Percentiles rank a stretch among this genome's conserved stretches.
Evolutionary conservation across 2,888 invertebrate species (phyloP).

Genomic region (Entomobrya multifasciata): DNA sequence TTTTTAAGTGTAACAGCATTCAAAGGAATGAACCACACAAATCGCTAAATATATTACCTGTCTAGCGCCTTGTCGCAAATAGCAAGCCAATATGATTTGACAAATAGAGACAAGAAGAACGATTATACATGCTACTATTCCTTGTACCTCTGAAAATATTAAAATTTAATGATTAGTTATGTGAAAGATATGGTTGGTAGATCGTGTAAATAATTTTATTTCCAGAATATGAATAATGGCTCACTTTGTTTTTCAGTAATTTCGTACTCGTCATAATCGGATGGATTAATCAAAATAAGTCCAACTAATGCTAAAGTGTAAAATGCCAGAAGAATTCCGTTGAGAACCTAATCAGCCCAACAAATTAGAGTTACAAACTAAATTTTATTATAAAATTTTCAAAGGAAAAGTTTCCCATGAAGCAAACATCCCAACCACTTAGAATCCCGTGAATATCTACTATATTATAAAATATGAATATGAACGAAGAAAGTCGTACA

Average conservation of each 20-base stretch:
- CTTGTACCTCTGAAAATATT: background rate
- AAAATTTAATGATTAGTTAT: no score
- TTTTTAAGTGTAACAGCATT: background rate
- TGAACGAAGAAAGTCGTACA: background rate
- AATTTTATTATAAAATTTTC: no score
- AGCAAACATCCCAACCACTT: no score
- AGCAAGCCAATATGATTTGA: slow-evolving; percentile 28
- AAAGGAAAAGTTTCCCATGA: no score
- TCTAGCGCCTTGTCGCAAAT: slow-evolving; percentile 15
- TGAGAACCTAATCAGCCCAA: slow-evolving; percentile 14
- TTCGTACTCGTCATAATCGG: background rate
- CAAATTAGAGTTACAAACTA: background rate
- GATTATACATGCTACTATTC: background rate
- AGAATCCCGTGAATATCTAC: no score
- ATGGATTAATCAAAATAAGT: slow-evolving; percentile 4
- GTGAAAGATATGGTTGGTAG: no score
- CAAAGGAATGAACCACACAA: no score
- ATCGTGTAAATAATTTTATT: no score
- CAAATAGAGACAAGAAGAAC: background rate
- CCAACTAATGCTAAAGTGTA: background rate
- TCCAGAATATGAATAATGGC: background rate
- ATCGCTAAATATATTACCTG: no score
- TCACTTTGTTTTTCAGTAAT: slow-evolving; percentile 33
- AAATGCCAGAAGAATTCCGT: slow-evolving; percentile 4
- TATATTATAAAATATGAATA: background rate